Evolutionary conservation across 2,113 vertebrate species (phyloP), one percentile per base, ranked within the genome.

Genomic region (Dipodomys merriami): DNA sequence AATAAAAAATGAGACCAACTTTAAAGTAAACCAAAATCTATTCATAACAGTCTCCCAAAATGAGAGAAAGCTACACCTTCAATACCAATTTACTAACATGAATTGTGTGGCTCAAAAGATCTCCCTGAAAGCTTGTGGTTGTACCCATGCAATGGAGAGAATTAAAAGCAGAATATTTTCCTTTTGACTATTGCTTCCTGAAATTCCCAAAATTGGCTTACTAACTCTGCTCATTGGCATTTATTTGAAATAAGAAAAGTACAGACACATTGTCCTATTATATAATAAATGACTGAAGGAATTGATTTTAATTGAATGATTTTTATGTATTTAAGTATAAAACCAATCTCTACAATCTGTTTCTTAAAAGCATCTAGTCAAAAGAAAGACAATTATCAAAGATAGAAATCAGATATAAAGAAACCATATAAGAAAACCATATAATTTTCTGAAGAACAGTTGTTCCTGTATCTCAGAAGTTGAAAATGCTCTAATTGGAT

Each of bases 401-500:
- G 77, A 90, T 74, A 96, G 80, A 97, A 96, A 97, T 97, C 92
- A 97, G 91, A 87, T 69, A 83, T 76, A 90, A 94, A 96, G 87
- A 97, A 97, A 39, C 35, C 35, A 39, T 39, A 39, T 39, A 39
- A 39, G 35, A 95, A 94, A 95, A 96, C 74, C 95, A 85, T 96
- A 96, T 90, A 78, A 95, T 97, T 97, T 97, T 97, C 95, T 94
- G 89, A 96, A 90, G 25, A 71, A 90, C 88, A 57, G 69, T 94
- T 88, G 71, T 96, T 94, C 95, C 96, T 98, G 85, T 23, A 93
- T 85, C 83, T 93, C 80, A 22, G 82, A 88, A 96, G 91, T 91
- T 97, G 94, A 96, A 97, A 97, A 96, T 71, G 19, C 0, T 96
- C 44, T 96, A 97, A 97, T 98, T 96, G 71, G 95, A 96, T 96